phyloP scores from a whole-genome alignment of 1,140 invertebrate species.

The Bombus superbus region DNA sequence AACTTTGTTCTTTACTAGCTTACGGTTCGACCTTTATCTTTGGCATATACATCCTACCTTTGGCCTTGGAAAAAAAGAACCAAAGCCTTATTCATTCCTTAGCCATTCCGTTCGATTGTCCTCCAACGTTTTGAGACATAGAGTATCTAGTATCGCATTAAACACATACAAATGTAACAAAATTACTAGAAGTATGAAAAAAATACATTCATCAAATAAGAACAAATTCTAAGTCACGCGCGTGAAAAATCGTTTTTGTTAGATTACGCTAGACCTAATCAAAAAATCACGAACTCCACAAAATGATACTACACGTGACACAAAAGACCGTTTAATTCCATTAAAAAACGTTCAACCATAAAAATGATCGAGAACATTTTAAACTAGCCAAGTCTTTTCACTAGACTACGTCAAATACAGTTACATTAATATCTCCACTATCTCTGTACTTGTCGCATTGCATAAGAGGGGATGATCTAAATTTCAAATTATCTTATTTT shows the following conservation, averaged over 20 bases:
- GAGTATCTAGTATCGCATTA: not conserved
- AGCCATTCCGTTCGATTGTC: too few species aligned
- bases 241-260: not conserved
- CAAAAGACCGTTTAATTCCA: not conserved
- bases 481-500: too few species aligned
- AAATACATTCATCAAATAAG: too few species aligned
- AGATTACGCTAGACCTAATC: not conserved
- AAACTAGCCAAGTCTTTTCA: not conserved
- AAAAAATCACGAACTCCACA: not conserved
- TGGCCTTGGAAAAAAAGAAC: too few species aligned
- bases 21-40: too few species aligned
- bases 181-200: not conserved
- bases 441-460: too few species aligned
- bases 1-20: too few species aligned
- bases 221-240: not conserved
- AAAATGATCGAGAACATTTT: not conserved
- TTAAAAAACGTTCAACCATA: not conserved
- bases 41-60: too few species aligned
- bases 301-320: too few species aligned
- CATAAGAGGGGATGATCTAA: too few species aligned
- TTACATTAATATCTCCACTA: too few species aligned
- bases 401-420: not conserved
- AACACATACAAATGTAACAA: not conserved
- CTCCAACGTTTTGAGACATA: not conserved
- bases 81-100: too few species aligned